Evolutionary conservation across 2,113 vertebrate genomes (phyloP), one percentile per base, ranked within the genome.

Genomic region (Pachypanchax playfairii): DNA sequence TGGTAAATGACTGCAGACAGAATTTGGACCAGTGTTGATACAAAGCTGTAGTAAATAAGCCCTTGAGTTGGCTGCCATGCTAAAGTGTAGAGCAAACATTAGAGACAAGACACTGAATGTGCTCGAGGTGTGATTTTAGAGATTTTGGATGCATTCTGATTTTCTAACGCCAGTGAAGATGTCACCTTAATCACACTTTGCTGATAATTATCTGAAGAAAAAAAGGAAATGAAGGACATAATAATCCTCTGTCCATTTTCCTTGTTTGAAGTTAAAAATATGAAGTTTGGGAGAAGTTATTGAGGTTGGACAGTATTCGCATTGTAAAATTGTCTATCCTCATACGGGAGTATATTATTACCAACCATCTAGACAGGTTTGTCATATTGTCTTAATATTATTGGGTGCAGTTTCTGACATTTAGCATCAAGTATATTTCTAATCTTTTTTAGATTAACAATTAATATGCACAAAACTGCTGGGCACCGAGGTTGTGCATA

Each of bases 161-260:
- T 52, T 43, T 60, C 33, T 39, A 5, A 26, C 33, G 49, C 18
- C 43, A 36, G 4, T 43, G 48, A 25, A 71, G 67, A 64, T 60
- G 76, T 83, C 70, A 52, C 28, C 55, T 38, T 38, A 53, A 35
- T 35, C 20, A 1, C 60, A 57, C 26, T 46, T 26, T 13, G 61
- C 69, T 25, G 65, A 50, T 48, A 66, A 77, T 82, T 72, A 81
- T 61, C 63, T 75, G 52, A 7, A 22, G 66, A 56, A 80, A 77
- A 25, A 72, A 73, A 50, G 33, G 24, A 68, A 28, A 6, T 42
- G 63, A 17, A 31, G 62, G 56, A 53, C 43, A 59, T 29, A 29
- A 0, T 69, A 79, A 79, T 83, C 71, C 75, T 42, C 35, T 46
- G 1, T 50, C 53, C 67, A 59, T 48, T 20, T 53, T 65, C 44